Base-by-base conservation (phyloP, 2,888 invertebrate species). In the Phorcus lineatus region DNA sequence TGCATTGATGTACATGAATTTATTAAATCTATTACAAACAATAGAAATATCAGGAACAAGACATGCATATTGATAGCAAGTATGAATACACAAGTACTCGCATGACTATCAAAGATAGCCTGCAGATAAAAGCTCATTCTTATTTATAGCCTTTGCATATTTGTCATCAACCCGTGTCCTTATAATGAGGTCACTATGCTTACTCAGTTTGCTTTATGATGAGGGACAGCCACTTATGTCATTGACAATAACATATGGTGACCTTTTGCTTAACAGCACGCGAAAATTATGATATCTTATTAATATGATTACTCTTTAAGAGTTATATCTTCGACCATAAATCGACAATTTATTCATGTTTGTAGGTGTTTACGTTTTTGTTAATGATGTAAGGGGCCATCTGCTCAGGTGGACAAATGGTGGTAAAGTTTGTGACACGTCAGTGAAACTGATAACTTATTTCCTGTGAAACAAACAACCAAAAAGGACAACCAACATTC, bases 191-290 rank as follows among this genome's bases (percentile, higher is more conserved):
- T 70, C 17, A 36, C 6, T 19, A 16, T 70, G 57, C 40, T 70
- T 17, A 28, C 70, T 17, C 0, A 36, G 19, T 31, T 11, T 36
- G 70, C 70, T 0, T 28, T 70, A 70, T 40, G 40, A 40, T 36
- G 70, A 70, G 70, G 70, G 19, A 22, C 4, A 19, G 70, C 40
- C 70, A 11, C 70, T 70, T 70, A 40, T 36, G 11, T 19, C 70
- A 70, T 70, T n/a, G 16, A 70, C 70, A 31, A 70, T n/a, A 70
- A 70, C 31, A 70, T 36, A 70, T 70, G 40, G 31, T 40, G 13
- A 19, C 16, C 36, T 70, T 40, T n/a, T 36, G 9, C 3, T 22
- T 11, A 24, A 57, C 57, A 57, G 11, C 24, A 24, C 2, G n/a
- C 19, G 1, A 11, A n/a, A 57, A 1, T 57, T 57, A 19, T 57